Percentiles rank a stretch among this genome's conserved stretches.
Evolutionary conservation across 2,888 invertebrate species (phyloP).

Genomic region (Spatulosminthurus flaviceps): DNA sequence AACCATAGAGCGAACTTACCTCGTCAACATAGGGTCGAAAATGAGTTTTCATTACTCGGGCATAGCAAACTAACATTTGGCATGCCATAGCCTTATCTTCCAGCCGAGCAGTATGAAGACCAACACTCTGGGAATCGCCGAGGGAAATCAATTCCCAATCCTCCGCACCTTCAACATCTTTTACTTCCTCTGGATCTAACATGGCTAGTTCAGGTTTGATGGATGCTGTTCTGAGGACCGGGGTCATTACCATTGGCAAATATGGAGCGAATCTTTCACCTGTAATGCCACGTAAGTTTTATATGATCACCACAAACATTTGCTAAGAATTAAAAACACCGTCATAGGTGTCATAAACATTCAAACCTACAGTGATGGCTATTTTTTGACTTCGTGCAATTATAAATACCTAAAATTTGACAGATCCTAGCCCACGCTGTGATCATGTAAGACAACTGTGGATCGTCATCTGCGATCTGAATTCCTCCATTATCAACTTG

Average conservation of each 20-base stretch:
- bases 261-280: constrained; percentile 89
- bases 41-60: constrained; percentile 89
- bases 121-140: constrained; percentile 94
- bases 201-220: constrained; percentile 94
- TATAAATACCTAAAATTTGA: constrained; percentile 80
- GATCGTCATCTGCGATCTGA: constrained; percentile 88
- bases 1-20: constrained; percentile 50
- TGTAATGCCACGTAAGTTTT: too few relatives aligned
- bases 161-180: constrained; percentile 83
- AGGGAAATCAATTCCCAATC: constrained; percentile 95
- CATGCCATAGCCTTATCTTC: constrained; percentile 97
- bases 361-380: too few relatives aligned
- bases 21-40: constrained; percentile 80
- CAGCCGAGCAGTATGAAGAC: constrained; percentile 89
- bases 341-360: too few relatives aligned
- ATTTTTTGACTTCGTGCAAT: too few relatives aligned
- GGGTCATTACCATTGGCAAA: constrained; percentile 93
- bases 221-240: constrained; percentile 89
- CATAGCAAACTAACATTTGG: constrained; percentile 95
- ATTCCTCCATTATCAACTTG: constrained; percentile 77
- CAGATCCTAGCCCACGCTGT: constrained; percentile 99
- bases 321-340: too few relatives aligned
- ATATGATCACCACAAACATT: too few relatives aligned
- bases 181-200: constrained; percentile 84
- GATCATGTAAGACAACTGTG: constrained; percentile 96